Evolutionary conservation across 2,113 vertebrate genomes (phyloP), one percentile per base, ranked within the genome.

Genomic region (Ictalurus punctatus): DNA sequence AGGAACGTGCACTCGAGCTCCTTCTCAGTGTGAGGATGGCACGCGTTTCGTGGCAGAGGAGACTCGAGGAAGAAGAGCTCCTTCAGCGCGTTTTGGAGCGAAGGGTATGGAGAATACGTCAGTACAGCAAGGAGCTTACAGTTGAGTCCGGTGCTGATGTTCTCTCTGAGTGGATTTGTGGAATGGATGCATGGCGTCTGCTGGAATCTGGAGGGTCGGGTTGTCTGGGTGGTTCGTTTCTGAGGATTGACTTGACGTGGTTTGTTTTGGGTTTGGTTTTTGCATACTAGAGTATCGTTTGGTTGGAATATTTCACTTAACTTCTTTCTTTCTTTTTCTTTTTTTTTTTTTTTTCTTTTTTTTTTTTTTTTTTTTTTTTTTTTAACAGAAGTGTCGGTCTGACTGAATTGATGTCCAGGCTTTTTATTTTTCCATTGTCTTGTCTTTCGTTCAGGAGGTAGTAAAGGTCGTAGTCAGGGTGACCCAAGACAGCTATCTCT

Each of bases 51-150:
- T 96, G 95, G 59, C 89, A 83, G 67, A 92, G 93, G 88, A 90
- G 92, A 83, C 90, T 92, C 84, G 91, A 94, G 87, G 94, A 94
- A 76, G 94, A 94, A 89, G 90, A 94, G 80, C 87, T 91, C 91
- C 89, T 95, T 79, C 92, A 95, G 92, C 87, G 92, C 78, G 90
- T 92, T 90, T 25, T 94, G 95, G 96, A 94, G 91, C 93, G 92
- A 86, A 95, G 95, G 92, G 86, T 89, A 91, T 93, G 94, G 92
- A 95, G 91, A 90, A 90, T 92, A 91, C 92, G 95, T 92, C 90
- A 93, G 91, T 94, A 89, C 90, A 81, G 92, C 94, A 93, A 92
- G 90, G 91, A 92, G 93, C 92, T 95, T 91, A 90, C 95, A 95
- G 95, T 96, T 96, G 95, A 94, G 95, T 95, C 90, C 59, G 67